Evolutionary conservation across 2,113 vertebrate species (phyloP), one percentile per base, ranked within the genome.

Genomic region (Ascaphus truei): DNA sequence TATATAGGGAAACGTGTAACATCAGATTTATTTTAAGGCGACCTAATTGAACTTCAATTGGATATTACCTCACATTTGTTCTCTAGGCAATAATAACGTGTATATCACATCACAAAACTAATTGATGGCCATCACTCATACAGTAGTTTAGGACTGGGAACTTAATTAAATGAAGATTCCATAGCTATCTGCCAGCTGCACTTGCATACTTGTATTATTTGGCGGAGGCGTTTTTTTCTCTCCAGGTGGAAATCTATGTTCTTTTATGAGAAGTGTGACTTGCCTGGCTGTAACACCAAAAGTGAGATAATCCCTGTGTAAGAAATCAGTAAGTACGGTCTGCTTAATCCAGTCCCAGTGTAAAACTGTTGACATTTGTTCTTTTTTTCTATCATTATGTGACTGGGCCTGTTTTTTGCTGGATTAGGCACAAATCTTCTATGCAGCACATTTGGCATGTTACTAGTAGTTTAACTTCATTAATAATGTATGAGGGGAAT

Each of bases 311-410:
- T 94, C 92, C 85, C 69, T 85, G 74, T 84, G 92, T 89, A 90
- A 90, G 88, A 87, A 93, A 91, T 89, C 89, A 90, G 88, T 88
- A 87, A 91, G 88, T 89, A 88, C 72, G 88, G 89, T 86, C 88
- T 82, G 88, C 91, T 89, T 98, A 98, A 98, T 98, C 96, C 95
- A 99, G 95, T 99, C 94, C 89, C 95, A 94, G 91, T 95, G 95
- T 97, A 95, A 98, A 97, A 98, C 94, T 98, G 96, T 98, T 98
- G 96, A 98, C 97, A 98, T 98, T 98, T 98, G 95, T 98, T 95
- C 95, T 96, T 96, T 92, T 94, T 93, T 89, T 88, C 91, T 91
- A 91, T 94, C 95, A 94, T 98, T 96, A 96, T 99, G 97, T 98
- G 95, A 94, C 95, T 95, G 93, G 89, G 93, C 90, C 94, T 98